Percentiles rank a stretch among this genome's conserved stretches.
Conservation (phyloP, 1,140 invertebrate genomes). For the Rhyzopertha dominica region DNA sequence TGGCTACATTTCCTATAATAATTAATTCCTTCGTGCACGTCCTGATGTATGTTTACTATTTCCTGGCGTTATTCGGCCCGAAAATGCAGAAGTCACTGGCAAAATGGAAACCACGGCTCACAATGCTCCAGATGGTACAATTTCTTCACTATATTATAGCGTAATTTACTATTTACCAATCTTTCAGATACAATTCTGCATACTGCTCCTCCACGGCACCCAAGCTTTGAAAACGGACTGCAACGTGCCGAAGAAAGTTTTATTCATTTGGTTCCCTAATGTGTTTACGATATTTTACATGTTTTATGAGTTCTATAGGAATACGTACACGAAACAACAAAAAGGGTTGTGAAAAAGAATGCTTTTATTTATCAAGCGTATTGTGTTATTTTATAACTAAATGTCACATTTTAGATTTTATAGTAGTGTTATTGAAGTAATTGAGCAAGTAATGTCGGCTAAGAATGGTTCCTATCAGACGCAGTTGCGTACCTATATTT, state of each 20-base stretch:
- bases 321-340: conserved; percentile 47
- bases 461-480: too few species aligned
- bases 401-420: too few species aligned
- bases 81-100: conserved; percentile 31
- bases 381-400: too few species aligned
- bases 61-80: conserved; percentile 34
- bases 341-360: too few species aligned
- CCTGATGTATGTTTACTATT: conserved; percentile 46
- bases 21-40: conserved; percentile 39
- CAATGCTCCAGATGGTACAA: conserved; percentile 45
- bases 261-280: conserved; percentile 55
- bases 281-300: conserved; percentile 62
- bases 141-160: conserved; percentile 5
- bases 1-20: conserved; percentile 32
- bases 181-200: conserved; percentile 61
- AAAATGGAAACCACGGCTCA: conserved; percentile 45
- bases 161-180: conserved; percentile 7
- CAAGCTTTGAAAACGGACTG: conserved; percentile 54
- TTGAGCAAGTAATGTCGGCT: too few species aligned
- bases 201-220: conserved; percentile 54
- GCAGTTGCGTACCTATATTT: too few species aligned
- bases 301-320: conserved; percentile 65
- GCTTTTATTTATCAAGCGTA: too few species aligned
- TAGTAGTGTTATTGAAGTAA: too few species aligned
- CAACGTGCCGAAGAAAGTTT: conserved; percentile 48